phyloP scores from a whole-genome alignment of 2,888 invertebrate species.

The Masnerella sp. region DNA sequence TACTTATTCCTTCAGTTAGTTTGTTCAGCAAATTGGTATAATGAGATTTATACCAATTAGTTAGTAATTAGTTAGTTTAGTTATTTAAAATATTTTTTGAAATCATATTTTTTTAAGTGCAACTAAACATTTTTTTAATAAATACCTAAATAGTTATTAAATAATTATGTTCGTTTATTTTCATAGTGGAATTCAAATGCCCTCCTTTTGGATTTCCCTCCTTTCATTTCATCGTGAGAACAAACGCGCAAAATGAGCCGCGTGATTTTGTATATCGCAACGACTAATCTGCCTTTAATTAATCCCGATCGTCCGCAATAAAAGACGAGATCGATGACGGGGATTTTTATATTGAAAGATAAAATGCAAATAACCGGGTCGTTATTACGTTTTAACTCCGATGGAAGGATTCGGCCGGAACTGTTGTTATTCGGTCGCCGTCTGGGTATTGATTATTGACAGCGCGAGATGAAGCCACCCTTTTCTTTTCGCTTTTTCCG shows the following conservation, averaged over 20 bases:
- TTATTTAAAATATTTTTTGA: no score
- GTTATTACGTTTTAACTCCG: slow-evolving; percentile 16
- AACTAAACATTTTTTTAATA: no score
- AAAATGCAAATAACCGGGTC: slow-evolving; percentile 24
- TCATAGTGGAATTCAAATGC: no score
- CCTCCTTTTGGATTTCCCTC: no score
- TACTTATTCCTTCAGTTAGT: no score
- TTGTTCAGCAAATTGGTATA: no score
- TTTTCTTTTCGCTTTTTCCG: slow-evolving; percentile 53
- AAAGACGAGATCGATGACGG: slow-evolving; percentile 13
- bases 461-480: slow-evolving; percentile 43
- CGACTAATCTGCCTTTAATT: slow-evolving; percentile 40
- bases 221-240: no score
- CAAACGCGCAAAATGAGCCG: slow-evolving; percentile 32
- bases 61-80: no score
- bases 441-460: slow-evolving; percentile 45
- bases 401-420: slow-evolving; percentile 13
- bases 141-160: no score
- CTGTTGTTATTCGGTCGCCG: slow-evolving; percentile 32
- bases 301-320: slow-evolving; percentile 23
- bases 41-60: no score
- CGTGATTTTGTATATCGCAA: slow-evolving; percentile 37
- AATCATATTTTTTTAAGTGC: no score
- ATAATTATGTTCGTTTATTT: no score
- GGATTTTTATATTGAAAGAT: slow-evolving; percentile 13